Percentiles rank a stretch among this genome's conserved stretches.
Evolutionary conservation across 2,797 vertebrate genomes (phyloP).

Genomic region (Cossypha dichroa): DNA sequence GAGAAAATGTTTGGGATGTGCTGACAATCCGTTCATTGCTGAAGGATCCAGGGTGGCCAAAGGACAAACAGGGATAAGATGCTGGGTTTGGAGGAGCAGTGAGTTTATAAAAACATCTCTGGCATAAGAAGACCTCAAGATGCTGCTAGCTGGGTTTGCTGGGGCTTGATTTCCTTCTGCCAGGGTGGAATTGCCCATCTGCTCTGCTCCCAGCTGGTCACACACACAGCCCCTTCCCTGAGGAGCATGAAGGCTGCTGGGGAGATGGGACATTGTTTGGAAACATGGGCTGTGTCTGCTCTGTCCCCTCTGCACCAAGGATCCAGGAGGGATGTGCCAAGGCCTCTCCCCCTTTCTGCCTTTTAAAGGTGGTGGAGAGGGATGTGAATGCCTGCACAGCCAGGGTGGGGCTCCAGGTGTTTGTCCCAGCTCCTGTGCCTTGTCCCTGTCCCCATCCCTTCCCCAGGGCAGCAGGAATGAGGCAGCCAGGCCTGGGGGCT

Average conservation of each 20-base stretch:
- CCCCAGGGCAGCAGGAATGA: neutral
- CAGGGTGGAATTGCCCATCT: neutral
- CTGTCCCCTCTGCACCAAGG: neutral
- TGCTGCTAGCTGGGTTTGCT: neutral
- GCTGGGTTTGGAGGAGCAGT: neutral
- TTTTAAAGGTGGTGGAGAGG: neutral
- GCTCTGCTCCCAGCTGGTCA: neutral
- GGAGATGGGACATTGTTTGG: neutral
- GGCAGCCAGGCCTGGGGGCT: neutral
- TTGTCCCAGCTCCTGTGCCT: neutral
- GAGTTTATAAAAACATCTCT: neutral
- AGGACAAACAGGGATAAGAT: neutral
- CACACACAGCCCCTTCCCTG: fast-evolving
- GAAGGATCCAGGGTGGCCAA: neutral
- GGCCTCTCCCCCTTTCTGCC: neutral
- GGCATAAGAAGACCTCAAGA: neutral
- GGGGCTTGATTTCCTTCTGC: neutral
- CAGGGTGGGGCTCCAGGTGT: neutral
- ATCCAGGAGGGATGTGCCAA: neutral
- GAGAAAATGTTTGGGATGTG: neutral
- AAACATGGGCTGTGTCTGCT: fast-evolving
- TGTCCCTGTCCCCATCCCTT: neutral
- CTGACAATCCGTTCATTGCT: neutral
- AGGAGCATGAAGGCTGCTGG: neutral
- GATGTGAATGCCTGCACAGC: neutral